phyloP scores from a whole-genome alignment of 2,888 invertebrate species.

The Pristionchus entomophagus region DNA sequence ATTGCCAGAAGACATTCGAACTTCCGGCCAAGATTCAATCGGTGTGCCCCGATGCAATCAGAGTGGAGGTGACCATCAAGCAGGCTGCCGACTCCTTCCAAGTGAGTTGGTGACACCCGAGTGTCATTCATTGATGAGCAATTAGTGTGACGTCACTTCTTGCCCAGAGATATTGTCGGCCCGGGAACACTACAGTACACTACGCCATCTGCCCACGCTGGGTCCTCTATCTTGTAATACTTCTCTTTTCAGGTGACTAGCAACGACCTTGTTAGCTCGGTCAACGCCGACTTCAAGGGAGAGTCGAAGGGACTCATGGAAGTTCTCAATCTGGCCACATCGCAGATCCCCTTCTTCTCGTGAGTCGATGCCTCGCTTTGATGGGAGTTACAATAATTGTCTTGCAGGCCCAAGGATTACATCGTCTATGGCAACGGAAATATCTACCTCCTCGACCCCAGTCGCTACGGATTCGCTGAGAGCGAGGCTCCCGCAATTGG shows the following conservation, averaged over 20 bases:
- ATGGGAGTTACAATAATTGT: neutral
- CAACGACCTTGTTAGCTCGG: neutral
- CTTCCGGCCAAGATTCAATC: neutral
- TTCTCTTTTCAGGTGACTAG: slow-evolving; percentile 3
- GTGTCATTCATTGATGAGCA: neutral
- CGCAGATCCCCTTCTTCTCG: slow-evolving; percentile 36
- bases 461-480: neutral
- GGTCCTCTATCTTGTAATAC: neutral
- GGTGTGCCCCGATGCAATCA: slow-evolving; percentile 6
- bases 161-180: too few relatives aligned
- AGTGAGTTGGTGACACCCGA: neutral
- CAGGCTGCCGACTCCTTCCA: slow-evolving; percentile 10
- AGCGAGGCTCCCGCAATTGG: neutral
- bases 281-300: slow-evolving; percentile 41
- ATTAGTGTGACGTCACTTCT: too few relatives aligned
- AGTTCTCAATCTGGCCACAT: slow-evolving; percentile 44
- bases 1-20: neutral
- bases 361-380: neutral
- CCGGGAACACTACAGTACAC: too few relatives aligned
- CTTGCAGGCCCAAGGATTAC: neutral
- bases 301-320: slow-evolving; percentile 26
- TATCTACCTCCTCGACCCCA: slow-evolving; percentile 33
- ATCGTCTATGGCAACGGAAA: slow-evolving; percentile 43
- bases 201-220: too few relatives aligned
- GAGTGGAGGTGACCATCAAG: slow-evolving; percentile 34